Evolutionary conservation across 2,888 invertebrate genomes (phyloP).

Genomic region (Eilema sororculum): DNA sequence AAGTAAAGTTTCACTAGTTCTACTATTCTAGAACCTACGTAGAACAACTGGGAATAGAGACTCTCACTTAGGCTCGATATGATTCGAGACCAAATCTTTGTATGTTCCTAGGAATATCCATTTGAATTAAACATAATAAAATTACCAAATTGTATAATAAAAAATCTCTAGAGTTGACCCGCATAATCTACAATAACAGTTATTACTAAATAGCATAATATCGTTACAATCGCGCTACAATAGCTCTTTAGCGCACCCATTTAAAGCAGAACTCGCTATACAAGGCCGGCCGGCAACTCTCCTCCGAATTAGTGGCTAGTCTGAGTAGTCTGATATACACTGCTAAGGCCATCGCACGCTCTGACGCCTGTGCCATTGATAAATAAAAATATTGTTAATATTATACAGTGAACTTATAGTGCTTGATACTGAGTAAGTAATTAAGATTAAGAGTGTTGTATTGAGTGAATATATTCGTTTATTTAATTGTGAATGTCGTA

Average conservation of each 20-base stretch:
- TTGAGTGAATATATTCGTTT: neutral
- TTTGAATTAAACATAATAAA: no score
- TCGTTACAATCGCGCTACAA: neutral
- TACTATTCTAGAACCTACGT: no score
- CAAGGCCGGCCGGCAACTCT: neutral
- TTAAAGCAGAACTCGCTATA: neutral
- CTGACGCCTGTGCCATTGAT: neutral
- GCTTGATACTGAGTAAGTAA: neutral
- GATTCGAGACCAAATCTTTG: no score
- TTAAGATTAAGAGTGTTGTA: neutral
- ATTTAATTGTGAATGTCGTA: neutral
- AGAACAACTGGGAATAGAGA: no score
- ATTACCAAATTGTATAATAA: no score
- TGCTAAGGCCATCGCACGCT: neutral
- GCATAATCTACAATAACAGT: neutral
- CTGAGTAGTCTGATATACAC: neutral
- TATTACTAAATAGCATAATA: neutral
- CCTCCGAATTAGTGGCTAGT: neutral
- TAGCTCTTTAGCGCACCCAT: neutral
- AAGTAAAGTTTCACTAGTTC: no score
- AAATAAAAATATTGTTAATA: neutral
- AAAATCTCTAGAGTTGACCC: neutral
- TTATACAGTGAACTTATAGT: neutral
- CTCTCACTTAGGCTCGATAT: no score
- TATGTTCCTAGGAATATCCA: no score